Evolutionary conservation across 2,888 invertebrate genomes (phyloP), one percentile per base, ranked within the genome.

Genomic region (Drosophila ochracea): DNA sequence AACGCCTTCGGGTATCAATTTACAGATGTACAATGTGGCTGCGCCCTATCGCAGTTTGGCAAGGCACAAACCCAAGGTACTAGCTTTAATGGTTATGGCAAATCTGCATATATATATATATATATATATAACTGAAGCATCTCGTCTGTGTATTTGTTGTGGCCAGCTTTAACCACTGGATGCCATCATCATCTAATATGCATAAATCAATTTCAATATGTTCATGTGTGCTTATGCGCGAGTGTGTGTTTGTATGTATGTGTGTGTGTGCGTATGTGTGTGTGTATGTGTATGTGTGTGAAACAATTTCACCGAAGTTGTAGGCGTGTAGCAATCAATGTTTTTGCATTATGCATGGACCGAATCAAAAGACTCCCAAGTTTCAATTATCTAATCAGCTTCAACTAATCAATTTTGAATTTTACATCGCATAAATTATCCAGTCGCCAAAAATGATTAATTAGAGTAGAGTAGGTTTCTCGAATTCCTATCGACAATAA

Each of bases 21-120:
- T 92, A 74, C 92, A 92, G 92, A 90, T 92, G 80, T 91, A 70
- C 92, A 92, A 84, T 92, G 92, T 87, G 92, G 92, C 84, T 92
- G 92, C 86, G 89, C 92, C 73, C 90, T 92, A 76, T 90, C 92
- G 69, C 91, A 91, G 83, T 92, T 90, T 79, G 92, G 92, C 85
- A 91, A 92, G 89, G 84, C 85, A 79, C 89, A 87, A 82, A 79
- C 83, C 73, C 92, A 91, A 92, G 92, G 92, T 92, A 92, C 41
- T 68, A 13, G 47, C 21, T 47, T n/a, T 47, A 59, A 47, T 43
- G 60, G 28, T 49, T 37, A 19, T 30, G 2, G 55, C n/a, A 11
- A 30, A 13, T 19, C 35, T 52, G 37, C 28, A 21, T 37, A 21
- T 13, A 16, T 13, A 5, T 28, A 31, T 31, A 31, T 2, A 9